phyloP scores from a whole-genome alignment of 2,888 invertebrate species.

The Tuta absoluta region DNA sequence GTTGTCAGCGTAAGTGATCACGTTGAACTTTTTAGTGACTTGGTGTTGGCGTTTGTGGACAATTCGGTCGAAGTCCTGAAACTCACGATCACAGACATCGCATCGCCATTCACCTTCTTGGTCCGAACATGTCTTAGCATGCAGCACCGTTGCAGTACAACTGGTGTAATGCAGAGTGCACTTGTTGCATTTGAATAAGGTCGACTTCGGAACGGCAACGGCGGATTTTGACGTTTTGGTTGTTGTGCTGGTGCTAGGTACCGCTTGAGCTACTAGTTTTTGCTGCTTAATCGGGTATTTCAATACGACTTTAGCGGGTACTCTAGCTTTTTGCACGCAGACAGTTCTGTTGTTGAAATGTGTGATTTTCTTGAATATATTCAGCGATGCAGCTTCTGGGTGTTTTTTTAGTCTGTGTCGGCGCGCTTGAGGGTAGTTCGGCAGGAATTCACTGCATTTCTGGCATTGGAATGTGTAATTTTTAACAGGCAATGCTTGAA shows the following conservation, averaged over 20 bases:
- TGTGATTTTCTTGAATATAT: slow-evolving; percentile 2
- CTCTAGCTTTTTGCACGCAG: neutral
- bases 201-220: slow-evolving; percentile 39
- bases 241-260: neutral
- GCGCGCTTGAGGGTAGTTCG: slow-evolving; percentile 17
- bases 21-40: slow-evolving; percentile 39
- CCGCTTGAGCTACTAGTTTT: neutral
- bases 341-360: neutral
- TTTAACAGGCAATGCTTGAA: neutral
- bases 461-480: slow-evolving; percentile 30
- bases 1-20: slow-evolving; percentile 37
- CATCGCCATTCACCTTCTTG: slow-evolving; percentile 34
- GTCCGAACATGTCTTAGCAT: slow-evolving; percentile 33
- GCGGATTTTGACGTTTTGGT: neutral
- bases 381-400: slow-evolving; percentile 14
- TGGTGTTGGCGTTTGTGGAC: slow-evolving; percentile 50
- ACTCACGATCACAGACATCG: slow-evolving; percentile 42
- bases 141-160: slow-evolving; percentile 33
- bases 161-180: slow-evolving; percentile 46
- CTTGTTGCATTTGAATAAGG: slow-evolving; percentile 45
- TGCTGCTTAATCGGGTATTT: neutral
- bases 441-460: slow-evolving; percentile 31
- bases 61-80: slow-evolving; percentile 38
- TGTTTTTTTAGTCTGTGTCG: slow-evolving; percentile 30
- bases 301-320: neutral